Base-by-base conservation (phyloP, 1,140 invertebrate genomes). In the Wasmannia auropunctata region DNA sequence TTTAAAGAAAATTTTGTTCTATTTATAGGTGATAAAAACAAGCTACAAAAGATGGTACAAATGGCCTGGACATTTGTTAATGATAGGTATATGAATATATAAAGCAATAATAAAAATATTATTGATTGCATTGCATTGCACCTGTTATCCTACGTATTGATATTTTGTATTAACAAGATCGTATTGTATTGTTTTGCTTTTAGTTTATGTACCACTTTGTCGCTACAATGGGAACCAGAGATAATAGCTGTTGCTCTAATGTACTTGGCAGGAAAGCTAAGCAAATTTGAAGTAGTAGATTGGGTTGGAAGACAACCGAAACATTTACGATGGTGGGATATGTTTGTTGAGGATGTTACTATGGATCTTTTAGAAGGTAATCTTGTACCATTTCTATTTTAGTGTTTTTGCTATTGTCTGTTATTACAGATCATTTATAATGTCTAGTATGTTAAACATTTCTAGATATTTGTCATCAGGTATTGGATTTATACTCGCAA, bases 11-110 rank as follows among this genome's bases (percentile, higher is more conserved):
- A 14, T 77, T 81, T 75, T n/a, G 10, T 56, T 85, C n/a, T 67
- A 58, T 67, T 92, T 93, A 25, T 90, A 96, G 97, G 98, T 70
- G 98, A 99, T 91, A 98, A 99, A 94, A 96, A 96, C 31, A 98
- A 99, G 95, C 95, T 99, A 72, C 97, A 99, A 92, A 99, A 99
- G 95, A 98, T 99, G 97, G 98, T 99, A 7, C 99, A 99, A 95
- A 99, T 99, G 98, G 99, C 99, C 2, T 99, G 99, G 99, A 99
- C 99, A 31, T 99, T 99, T 95, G 98, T 99, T 0, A 99, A 99
- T 95, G 99, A 99, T 93, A 99, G 98, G 98, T 98, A 94, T 91
- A 75, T 19, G 10, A 60, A n/a, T 0, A 14, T 63, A 37, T 5
- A 11, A 63, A 63, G 28, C 3, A 37, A 22, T 22, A n/a, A 63